These are phyloP conservation scores for Labeo catla DNA, from an alignment of 2,113 vertebrate genomes.

Conservation along the genomic window DNA sequence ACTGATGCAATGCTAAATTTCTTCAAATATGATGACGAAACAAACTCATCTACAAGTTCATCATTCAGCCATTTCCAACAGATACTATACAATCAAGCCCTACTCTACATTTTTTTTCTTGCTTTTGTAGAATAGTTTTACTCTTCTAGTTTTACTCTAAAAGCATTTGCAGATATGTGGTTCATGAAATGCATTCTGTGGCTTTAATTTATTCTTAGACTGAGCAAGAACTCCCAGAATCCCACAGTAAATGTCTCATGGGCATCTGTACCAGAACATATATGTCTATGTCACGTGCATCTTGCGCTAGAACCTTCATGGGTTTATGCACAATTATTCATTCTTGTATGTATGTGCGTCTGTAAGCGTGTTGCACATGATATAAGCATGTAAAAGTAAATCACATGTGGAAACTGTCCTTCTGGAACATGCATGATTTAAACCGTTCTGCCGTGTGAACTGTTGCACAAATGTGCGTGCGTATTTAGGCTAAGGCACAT, in stretches of 20 bases:
- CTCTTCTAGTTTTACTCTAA: neutral
- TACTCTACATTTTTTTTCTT: too few species aligned
- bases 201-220: neutral
- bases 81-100: too few species aligned
- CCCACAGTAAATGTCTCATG: slow-evolving; percentile 1
- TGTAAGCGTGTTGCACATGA: neutral
- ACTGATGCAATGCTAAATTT: too few species aligned
- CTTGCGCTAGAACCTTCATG: neutral
- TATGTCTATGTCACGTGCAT: neutral
- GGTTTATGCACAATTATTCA: neutral
- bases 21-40: too few species aligned
- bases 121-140: neutral
- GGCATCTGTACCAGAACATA: slow-evolving; percentile 29
- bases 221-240: slow-evolving; percentile 18
- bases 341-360: neutral
- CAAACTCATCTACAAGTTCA: too few species aligned
- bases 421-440: neutral
- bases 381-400: neutral
- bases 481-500: slow-evolving; percentile 19
- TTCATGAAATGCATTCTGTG: neutral
- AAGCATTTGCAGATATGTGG: neutral
- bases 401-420: neutral
- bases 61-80: too few species aligned
- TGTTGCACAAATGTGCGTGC: slow-evolving; percentile 18
- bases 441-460: neutral